These are phyloP conservation scores for Spicauda simplicius DNA, from an alignment of 2,888 invertebrate genomes.

Conservation along the genomic window DNA sequence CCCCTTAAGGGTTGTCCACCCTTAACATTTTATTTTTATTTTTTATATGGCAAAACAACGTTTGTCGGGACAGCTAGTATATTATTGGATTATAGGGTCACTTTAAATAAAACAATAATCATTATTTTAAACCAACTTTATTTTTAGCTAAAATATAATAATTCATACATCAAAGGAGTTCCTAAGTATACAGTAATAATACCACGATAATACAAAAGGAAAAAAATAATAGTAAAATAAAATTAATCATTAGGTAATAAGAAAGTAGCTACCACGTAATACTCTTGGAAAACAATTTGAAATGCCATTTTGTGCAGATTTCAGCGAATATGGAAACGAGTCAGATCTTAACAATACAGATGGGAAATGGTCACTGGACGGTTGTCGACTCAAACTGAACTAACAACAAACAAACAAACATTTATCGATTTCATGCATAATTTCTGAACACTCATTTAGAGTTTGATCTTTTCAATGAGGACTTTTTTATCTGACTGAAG, in stretches of 20 bases:
- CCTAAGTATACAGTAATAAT: constrained; percentile 78
- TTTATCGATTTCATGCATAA: background rate
- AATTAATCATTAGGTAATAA: constrained; percentile 50
- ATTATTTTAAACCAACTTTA: constrained; percentile 83
- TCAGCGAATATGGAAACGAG: constrained; percentile 37
- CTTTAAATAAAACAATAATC: constrained; percentile 61
- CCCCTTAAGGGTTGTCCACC: no score
- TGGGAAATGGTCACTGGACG: constrained; percentile 71
- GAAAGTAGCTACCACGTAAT: constrained; percentile 68
- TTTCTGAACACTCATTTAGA: background rate
- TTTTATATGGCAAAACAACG: no score
- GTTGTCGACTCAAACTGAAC: constrained; percentile 54
- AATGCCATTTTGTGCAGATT: constrained; percentile 37
- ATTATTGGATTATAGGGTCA: background rate
- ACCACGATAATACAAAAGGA: constrained; percentile 68
- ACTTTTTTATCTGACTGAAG: no score
- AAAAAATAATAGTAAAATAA: constrained; percentile 41
- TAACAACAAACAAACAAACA: constrained; percentile 15
- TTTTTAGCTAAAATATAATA: constrained; percentile 85
- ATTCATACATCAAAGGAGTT: constrained; percentile 84
- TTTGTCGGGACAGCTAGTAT: background rate
- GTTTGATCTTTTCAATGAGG: background rate
- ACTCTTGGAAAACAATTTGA: constrained; percentile 51
- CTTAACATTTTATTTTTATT: no score
- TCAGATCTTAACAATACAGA: constrained; percentile 60